phyloP scores from a whole-genome alignment of 1,140 invertebrate genomes.

The Hyposmocoma kahamanoa region DNA sequence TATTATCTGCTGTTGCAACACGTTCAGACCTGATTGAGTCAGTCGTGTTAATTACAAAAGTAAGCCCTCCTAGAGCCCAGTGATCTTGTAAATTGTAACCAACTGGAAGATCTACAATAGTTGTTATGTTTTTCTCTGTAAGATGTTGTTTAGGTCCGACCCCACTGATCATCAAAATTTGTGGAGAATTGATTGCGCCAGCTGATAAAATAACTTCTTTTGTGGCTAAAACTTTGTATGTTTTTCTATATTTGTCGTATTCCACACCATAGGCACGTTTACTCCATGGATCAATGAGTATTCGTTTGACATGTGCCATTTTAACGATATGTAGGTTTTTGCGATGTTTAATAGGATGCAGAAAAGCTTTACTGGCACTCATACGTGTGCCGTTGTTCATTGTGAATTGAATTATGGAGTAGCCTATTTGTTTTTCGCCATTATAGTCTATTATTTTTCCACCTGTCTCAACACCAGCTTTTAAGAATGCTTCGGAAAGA shows the following conservation, averaged over 20 bases:
- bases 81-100: constrained; percentile 84
- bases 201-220: constrained; percentile 83
- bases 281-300: constrained; percentile 79
- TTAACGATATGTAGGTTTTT: constrained; percentile 77
- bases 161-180: constrained; percentile 85
- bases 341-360: constrained; percentile 75
- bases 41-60: constrained; percentile 75
- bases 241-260: constrained; percentile 57
- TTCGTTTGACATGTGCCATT: constrained; percentile 75
- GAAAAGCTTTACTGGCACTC: constrained; percentile 78
- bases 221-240: constrained; percentile 68
- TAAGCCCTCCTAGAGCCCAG: constrained; percentile 77
- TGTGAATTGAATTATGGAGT: constrained; percentile 72
- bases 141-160: constrained; percentile 82
- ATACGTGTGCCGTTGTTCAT: constrained; percentile 76
- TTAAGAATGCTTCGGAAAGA: constrained; percentile 77
- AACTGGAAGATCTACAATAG: constrained; percentile 78
- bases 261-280: constrained; percentile 76
- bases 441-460: constrained; percentile 74
- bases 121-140: constrained; percentile 66
- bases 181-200: constrained; percentile 81
- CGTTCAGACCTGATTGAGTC: constrained; percentile 35
- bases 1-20: constrained; percentile 23
- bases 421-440: constrained; percentile 67
- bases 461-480: constrained; percentile 84